Base-by-base conservation (phyloP, 1,140 invertebrate genomes). In the Hirudo medicinalis region DNA sequence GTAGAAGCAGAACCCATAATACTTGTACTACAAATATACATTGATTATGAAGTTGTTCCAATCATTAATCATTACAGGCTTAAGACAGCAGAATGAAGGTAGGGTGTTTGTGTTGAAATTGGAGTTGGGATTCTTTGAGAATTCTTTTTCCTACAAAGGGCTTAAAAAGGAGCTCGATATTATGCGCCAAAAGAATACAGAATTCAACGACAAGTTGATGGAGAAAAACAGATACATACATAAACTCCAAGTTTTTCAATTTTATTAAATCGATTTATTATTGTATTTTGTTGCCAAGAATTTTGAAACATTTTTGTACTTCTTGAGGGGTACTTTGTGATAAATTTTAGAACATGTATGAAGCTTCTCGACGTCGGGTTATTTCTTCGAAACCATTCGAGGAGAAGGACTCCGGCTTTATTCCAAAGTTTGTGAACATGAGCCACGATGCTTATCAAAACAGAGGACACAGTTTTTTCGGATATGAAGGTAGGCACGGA, bases 151-250 rank as follows among this genome's bases (percentile, higher is more conserved):
- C 0, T 25, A n/a, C 19, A 6, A 22, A 63, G 57, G 57, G 22
- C 29, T 63, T 22, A 63, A 63, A n/a, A 63, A 63, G 17, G 57
- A 63, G 29, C 57, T 63, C 15, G 57, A 63, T 13, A 32, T 25
- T 25, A 15, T 32, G 15, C 22, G 29, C 22, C 22, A 32, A 22
- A 63, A 63, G 29, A 63, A 25, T 25, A 15, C 57, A 63, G 57
- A 63, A 63, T 25, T 63, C 8, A 63, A 63, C 29, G 57, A 63
- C 29, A 63, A 63, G 29, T 32, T 63, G 29, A 25, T 63, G 57
- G 57, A 63, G 29, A 63, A 63, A 63, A 63, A 63, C 29, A 63
- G 57, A 63, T 63, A 63, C 15, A 63, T 63, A 25, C 57, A 63
- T 63, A 63, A 63, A 32, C 57, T 63, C 9, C 57, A 63, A 63